Evolutionary conservation across 1,140 invertebrate genomes (phyloP), one percentile per base, ranked within the genome.

Genomic region (Drosophila chauvacae): DNA sequence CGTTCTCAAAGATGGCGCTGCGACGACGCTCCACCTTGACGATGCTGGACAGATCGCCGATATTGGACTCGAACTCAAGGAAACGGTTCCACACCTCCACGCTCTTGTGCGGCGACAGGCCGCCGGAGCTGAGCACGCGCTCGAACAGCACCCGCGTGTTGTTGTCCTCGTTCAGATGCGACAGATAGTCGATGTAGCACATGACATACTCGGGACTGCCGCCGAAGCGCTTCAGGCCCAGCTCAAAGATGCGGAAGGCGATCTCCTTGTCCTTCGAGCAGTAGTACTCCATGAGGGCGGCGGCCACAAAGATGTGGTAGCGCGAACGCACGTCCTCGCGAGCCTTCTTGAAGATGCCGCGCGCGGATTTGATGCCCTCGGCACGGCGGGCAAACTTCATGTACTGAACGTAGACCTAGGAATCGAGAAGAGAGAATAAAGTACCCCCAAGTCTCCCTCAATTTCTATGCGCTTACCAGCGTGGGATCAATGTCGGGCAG

Each of bases 71-170:
- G 93, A 99, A 99, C 90, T 99, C 98, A 39, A 99, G 93, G 93
- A 99, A 99, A 68, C 97, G 94, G 93, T 99, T 99, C 99, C 99
- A 99, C 69, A 99, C 98, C 91, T 99, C 98, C 94, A 98, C 97
- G 39, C 98, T 98, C 93, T 98, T 97, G 92, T 99, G 97, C 5
- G 97, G 95, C 72, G 97, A 96, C 23, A 99, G 93, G 79, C 96
- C 97, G n/a, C 97, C 97, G 0, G 98, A 98, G 10, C 97, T 98
- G 16, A 99, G 93, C 28, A 99, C 97, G 61, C 98, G 94, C 93
- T 99, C 99, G 94, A 99, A 99, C 18, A 99, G 93, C 41, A 99
- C 99, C 72, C 99, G 93, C 0, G 99, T 99, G 92, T 99, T 99
- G 93, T 99, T 99, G 92, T 99, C 99, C 95, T 99, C 98, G 94